These are phyloP conservation scores for Triops longicaudatus DNA, from an alignment of 1,140 invertebrate genomes.

Conservation along the genomic window DNA sequence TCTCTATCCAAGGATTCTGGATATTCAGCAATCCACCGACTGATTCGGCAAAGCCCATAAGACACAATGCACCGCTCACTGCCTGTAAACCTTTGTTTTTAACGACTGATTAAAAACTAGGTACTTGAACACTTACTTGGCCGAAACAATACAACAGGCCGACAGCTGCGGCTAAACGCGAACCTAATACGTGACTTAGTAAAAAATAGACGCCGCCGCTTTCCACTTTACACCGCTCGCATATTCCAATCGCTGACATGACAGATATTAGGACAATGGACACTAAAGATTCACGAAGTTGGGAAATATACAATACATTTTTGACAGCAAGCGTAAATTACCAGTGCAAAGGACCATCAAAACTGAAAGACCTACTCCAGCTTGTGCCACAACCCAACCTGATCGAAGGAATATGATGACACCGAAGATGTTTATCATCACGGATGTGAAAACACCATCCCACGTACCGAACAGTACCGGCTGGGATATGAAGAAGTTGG, in stretches of 20 bases:
- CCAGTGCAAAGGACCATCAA: slow-evolving; percentile 79
- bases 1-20: slow-evolving; percentile 60
- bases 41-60: slow-evolving; percentile 90
- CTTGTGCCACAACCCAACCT: slow-evolving; percentile 94
- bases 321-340: slow-evolving; percentile 38
- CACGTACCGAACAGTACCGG: slow-evolving; percentile 92
- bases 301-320: slow-evolving; percentile 28
- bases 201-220: slow-evolving; percentile 94
- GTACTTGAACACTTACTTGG: slow-evolving; percentile 53
- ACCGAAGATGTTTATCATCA: slow-evolving; percentile 93
- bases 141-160: slow-evolving; percentile 93
- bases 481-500: slow-evolving; percentile 85
- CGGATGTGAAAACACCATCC: slow-evolving; percentile 93
- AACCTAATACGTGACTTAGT: slow-evolving; percentile 85
- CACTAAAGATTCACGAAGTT: slow-evolving; percentile 46
- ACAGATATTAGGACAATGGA: slow-evolving; percentile 81
- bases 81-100: slow-evolving; percentile 55
- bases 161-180: slow-evolving; percentile 79
- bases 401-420: slow-evolving; percentile 92
- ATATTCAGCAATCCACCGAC: slow-evolving; percentile 74
- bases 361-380: slow-evolving; percentile 78
- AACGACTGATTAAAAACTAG: background rate
- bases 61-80: slow-evolving; percentile 88
- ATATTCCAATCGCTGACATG: slow-evolving; percentile 88
- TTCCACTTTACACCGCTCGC: slow-evolving; percentile 85